Evolutionary conservation across 2,888 invertebrate species (phyloP), one percentile per base, ranked within the genome.

Genomic region (Chironomus tentans): DNA sequence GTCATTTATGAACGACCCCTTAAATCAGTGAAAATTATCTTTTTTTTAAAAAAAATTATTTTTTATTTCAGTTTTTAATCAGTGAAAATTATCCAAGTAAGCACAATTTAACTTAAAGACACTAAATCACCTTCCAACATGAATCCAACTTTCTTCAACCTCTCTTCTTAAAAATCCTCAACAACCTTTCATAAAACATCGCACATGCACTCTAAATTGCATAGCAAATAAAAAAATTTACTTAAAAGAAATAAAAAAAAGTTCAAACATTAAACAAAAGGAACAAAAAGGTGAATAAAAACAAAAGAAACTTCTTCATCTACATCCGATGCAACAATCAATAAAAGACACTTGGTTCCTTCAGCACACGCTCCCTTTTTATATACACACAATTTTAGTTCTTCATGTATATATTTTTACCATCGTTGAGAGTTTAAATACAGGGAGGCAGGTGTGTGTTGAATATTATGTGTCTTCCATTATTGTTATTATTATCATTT

Each of bases 331-430:
- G 74, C 68, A 62, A 74, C 74, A 68, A 68, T 74, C 74, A 74
- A 74, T 74, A 74, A 68, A 74, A 74, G 74, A 74, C 74, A 74
- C 62, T 74, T 74, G 74, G 74, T 74, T 74, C 74, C 74, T 68
- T 68, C 18, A 74, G 74, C 74, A 74, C 74, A 74, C 74, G 74
- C 74, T 74, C 74, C 74, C 74, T 74, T 68, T 38, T 15, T 15
- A 12, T 50, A 62, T 62, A 62, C 38, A 68, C n/a, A 7, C 56
- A 56, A 56, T n/a, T 18, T 38, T 38, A 10, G 38, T 10, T 38
- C 38, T 38, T 38, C 38, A 38, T 10, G 5, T 56, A 56, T 56
- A 50, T 50, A 15, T 38, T 38, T 38, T 38, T 38, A 56, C n/a
- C n/a, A 56, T 56, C 18, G 56, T 18, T 7, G 56, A n/a, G 56